Percentiles rank a stretch among this genome's conserved stretches.
Evolutionary conservation across 2,888 invertebrate genomes (phyloP).

Genomic region (Oscheius sp.): DNA sequence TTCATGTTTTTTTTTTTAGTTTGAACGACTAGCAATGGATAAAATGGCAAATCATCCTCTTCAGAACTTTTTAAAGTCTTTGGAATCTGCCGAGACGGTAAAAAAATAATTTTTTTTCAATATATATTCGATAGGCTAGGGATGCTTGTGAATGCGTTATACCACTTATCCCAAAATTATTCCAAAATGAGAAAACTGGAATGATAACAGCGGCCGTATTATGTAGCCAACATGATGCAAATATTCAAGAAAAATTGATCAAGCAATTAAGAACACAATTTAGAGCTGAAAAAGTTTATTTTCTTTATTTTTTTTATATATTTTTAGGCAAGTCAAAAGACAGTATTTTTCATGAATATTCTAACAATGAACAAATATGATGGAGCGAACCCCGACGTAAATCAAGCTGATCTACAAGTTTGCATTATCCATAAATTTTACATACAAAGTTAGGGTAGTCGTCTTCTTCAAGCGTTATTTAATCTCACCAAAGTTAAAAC

Average conservation of each 20-base stretch:
- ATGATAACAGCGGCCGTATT: slow-evolving; percentile 34
- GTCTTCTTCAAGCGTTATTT: slow-evolving; percentile 37
- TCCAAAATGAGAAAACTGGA: slow-evolving; percentile 35
- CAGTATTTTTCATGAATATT: slow-evolving; percentile 45
- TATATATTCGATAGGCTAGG: slow-evolving; percentile 33
- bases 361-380: slow-evolving; percentile 46
- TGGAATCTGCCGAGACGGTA: slow-evolving; percentile 40
- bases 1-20: no score
- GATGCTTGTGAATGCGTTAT: slow-evolving; percentile 44
- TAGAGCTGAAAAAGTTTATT: slow-evolving; percentile 35
- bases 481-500: slow-evolving; percentile 45
- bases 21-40: slow-evolving; percentile 32
- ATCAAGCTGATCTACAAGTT: slow-evolving; percentile 37
- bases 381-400: slow-evolving; percentile 31
- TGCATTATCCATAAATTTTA: no score
- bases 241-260: slow-evolving; percentile 36
- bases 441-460: slow-evolving; percentile 41
- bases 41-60: slow-evolving; percentile 44
- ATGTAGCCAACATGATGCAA: slow-evolving; percentile 33
- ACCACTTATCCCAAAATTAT: slow-evolving; percentile 35
- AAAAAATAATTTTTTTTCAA: neutral
- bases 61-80: slow-evolving; percentile 40
- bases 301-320: neutral
- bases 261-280: slow-evolving; percentile 40
- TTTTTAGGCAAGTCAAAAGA: slow-evolving; percentile 39